Evolutionary conservation across 2,888 invertebrate species (phyloP), one percentile per base, ranked within the genome.

Genomic region (Nomada lathburiana): DNA sequence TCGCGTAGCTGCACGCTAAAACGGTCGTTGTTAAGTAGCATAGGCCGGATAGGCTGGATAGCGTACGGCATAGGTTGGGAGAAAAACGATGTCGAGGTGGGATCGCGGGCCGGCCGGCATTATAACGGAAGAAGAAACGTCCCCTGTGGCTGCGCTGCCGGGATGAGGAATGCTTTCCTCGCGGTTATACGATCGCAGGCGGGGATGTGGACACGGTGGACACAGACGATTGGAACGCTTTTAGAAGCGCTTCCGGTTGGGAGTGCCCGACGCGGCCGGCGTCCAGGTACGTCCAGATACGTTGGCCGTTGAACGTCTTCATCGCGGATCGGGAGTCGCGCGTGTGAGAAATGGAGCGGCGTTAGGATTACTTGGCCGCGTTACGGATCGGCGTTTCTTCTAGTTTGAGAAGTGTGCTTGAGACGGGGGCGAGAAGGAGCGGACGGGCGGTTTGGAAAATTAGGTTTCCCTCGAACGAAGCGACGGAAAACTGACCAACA

Each of bases 1-100:
- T 70, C 72, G 71, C 64, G 67, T 29, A 59, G 82, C 73, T 82
- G 53, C 83, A 83, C 74, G 83, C 59, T 83, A 76, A 84, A 79
- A 84, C 83, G 83, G 68, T 76, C 79, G 83, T 83, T 73, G 79
- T 80, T 83, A 79, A 80, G 83, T 83, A 83, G 83, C 83, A 74
- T 29, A 4, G 72, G 63, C 11, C 26, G 52, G 36, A 11, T n/a
- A 29, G 29, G 29, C 29, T 23, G 59, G 83, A 76, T 76, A 79
- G 69, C 29, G 62, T 26, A 64, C 16, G 13, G 20, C 44, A 20
- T 23, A 64, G 29, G 57, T 13, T n/a, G 63, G 50, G 55, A 57
- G 68, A 73, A 73, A 72, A 77, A 80, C 71, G 77, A 79, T 11
- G 60, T 29, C 26, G 71, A 44, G 77, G 67, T 20, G 83, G 81